These are phyloP conservation scores for Cettia cetti DNA, from an alignment of 2,113 vertebrate genomes.

Conservation along the genomic window DNA sequence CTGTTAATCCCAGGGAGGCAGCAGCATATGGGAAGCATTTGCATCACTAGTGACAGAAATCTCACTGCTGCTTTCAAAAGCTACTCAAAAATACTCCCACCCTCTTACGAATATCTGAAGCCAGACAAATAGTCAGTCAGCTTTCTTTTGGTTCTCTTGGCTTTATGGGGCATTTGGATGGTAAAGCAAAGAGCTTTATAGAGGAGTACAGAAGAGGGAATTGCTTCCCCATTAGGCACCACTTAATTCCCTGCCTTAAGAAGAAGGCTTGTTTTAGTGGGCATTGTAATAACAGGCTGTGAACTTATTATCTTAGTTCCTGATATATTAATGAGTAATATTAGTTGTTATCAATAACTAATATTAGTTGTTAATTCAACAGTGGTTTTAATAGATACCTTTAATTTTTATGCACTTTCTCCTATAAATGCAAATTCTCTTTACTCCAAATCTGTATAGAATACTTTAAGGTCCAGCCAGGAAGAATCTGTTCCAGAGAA, in stretches of 20 bases:
- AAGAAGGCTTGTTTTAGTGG: neutral
- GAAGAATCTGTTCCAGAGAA: neutral
- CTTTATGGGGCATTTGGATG: neutral
- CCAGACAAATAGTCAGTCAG: neutral
- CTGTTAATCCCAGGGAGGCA: neutral
- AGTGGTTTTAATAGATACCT: neutral
- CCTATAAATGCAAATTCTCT: constrained; percentile 32
- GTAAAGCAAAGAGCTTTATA: neutral
- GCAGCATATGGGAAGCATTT: constrained; percentile 19
- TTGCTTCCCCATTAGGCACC: neutral
- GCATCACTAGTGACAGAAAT: neutral
- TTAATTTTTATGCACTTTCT: neutral
- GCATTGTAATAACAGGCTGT: neutral
- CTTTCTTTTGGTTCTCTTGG: neutral
- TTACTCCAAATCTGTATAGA: neutral
- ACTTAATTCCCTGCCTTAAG: neutral
- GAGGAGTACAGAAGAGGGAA: neutral
- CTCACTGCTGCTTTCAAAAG: neutral
- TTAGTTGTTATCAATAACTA: neutral
- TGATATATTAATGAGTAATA: neutral
- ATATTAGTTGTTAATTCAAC: neutral
- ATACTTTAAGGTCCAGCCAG: constrained; percentile 33
- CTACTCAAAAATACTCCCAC: neutral
- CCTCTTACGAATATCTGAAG: neutral
- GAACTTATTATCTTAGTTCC: constrained; percentile 6